phyloP scores from a whole-genome alignment of 2,888 invertebrate genomes.

The Thecophora atra region DNA sequence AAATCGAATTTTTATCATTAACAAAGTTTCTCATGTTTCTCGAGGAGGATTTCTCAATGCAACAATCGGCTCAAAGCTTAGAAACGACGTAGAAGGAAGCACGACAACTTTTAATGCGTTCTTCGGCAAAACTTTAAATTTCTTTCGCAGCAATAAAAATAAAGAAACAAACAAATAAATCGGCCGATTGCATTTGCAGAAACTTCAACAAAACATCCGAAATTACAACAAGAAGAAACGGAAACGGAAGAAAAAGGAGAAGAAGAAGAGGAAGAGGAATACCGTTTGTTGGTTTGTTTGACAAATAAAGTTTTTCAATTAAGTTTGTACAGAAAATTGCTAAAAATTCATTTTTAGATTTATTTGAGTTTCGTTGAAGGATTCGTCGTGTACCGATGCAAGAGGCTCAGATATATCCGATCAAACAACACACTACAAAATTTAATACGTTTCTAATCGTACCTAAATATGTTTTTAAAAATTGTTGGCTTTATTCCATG shows the following conservation, averaged over 20 bases:
- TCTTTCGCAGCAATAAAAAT: conserved; percentile 30
- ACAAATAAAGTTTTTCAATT: conserved; percentile 39
- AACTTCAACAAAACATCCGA: conserved; percentile 18
- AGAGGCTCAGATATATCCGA: neutral
- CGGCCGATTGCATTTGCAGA: conserved; percentile 13
- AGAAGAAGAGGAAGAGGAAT: neutral
- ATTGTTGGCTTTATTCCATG: conserved; percentile 10
- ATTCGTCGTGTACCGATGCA: conserved; percentile 13
- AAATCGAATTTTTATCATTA: conserved; percentile 14
- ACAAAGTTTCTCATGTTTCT: conserved; percentile 11
- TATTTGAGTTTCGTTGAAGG: conserved; percentile 8
- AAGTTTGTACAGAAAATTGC: conserved; percentile 33
- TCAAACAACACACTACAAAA: no score
- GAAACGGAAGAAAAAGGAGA: neutral
- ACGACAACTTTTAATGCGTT: conserved; percentile 41
- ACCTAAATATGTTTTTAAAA: neutral
- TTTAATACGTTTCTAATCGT: no score
- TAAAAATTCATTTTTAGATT: conserved; percentile 28
- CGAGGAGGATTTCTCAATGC: neutral
- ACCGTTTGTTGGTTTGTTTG: conserved; percentile 27
- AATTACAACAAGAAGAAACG: conserved; percentile 17
- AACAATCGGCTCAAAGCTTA: conserved; percentile 5
- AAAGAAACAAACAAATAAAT: conserved; percentile 34
- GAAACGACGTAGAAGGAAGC: conserved; percentile 25
- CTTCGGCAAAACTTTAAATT: conserved; percentile 38